Evolutionary conservation across 1,140 invertebrate genomes (phyloP), one percentile per base, ranked within the genome.

Genomic region (Dreissena polymorpha): DNA sequence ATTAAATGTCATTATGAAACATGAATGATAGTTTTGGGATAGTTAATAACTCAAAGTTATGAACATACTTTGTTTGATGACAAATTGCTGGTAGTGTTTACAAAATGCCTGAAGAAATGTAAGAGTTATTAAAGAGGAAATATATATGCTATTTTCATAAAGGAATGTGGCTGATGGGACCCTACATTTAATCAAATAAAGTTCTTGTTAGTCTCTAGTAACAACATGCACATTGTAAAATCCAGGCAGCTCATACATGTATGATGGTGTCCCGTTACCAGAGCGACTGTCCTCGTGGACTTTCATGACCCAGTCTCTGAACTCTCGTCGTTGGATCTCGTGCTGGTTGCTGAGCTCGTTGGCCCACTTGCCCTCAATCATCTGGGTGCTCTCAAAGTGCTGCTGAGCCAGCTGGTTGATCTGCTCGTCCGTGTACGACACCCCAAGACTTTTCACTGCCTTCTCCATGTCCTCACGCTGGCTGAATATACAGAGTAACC

Each of bases 391-490:
- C 89, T 97, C 96, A 92, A 97, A 95, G 89, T 97, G 96, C 79
- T 94, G 92, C n/a, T 94, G 94, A 1, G 96, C 96, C 85, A 97
- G 93, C 29, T 94, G 93, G 91, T 96, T 97, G 65, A 97, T 96
- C 82, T 97, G 95, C 83, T 95, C 95, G 92, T 97, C 96, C 0
- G 95, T 96, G 13, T 94, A 95, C 18, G 94, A 94, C 90, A 91
- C 95, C 93, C 84, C 96, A 89, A 83, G 94, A 93, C 86, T 95
- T 93, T 90, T 88, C 63, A 97, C 94, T 39, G 96, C 95, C 80
- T 95, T 93, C 85, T 95, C 95, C 94, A 97, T 97, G 93, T 97
- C 96, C 87, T 95, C 93, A 7, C 95, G 95, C 93, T 97, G 96
- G 87, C 95, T 96, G 84, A 12, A 85, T 80, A 81, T 65, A 87